Base-by-base conservation (phyloP, 1,140 invertebrate species). In the Macrocentrus cingulum region DNA sequence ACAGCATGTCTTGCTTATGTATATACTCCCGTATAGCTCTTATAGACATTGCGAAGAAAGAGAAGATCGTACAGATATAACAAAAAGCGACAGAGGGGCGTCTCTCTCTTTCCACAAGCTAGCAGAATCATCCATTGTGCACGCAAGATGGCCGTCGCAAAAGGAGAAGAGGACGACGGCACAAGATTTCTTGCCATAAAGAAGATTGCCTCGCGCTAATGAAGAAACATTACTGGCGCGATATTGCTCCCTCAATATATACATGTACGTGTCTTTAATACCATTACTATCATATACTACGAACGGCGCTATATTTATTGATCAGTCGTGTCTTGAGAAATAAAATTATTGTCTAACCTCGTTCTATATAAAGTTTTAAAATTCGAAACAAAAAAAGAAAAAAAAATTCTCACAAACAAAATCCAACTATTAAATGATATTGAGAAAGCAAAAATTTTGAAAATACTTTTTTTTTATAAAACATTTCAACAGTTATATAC, bases 181-280 rank as follows among this genome's bases (percentile, higher is more conserved):
- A 55, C 60, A 71, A 70, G 69, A 74, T 71, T 73, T 72, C 69
- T 74, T 69, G 69, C 71, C 69, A 73, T 74, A 70, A 73, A 70
- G 67, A 69, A 71, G 66, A 74, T 72, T 72, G 67, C 72, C 64
- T 60, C 52, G 63, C 61, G 67, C 68, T 74, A 73, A 74, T 73
- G 71, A 74, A 74, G 69, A 74, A 73, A 74, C 72, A 71, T 74
- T 73, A 74, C 69, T 57, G 63, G 54, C 64, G 62, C 71, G 61
- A 74, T 74, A 74, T 72, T 70, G 67, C 66, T 61, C 64, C 61
- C 55, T 34, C 46, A 9, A 29, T 48, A 23, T 23, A 34, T 25
- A 22, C 19, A 18, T n/a, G n/a, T n/a, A 39, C 11, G 23, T 22
- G n/a, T 11, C 37, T 54, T 41, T 16, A 29, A 15, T 23, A 11